A percentile compares a stretch with the other conserved stretches of the same genome.
Evolutionary conservation across 2,113 vertebrate genomes (phyloP).

Genomic region (Tinamus guttatus): DNA sequence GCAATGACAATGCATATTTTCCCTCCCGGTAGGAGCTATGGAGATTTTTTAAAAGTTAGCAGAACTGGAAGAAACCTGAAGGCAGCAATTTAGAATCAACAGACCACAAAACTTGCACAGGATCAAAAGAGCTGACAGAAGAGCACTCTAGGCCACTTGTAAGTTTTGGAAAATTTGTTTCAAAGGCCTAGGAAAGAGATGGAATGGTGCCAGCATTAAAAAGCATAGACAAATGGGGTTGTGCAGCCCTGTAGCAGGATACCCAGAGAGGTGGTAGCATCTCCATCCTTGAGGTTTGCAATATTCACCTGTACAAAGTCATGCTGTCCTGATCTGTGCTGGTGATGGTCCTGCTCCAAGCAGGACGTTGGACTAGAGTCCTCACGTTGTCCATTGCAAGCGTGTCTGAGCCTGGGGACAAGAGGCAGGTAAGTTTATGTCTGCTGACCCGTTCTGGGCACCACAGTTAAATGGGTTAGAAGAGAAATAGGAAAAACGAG

Average conservation of each 20-base stretch:
- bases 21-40: not conserved
- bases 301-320: not conserved
- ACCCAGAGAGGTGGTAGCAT: not conserved
- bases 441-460: not conserved
- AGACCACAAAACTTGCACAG: not conserved
- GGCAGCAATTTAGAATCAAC: not conserved
- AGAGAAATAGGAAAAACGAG: not conserved
- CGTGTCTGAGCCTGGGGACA: not conserved
- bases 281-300: not conserved
- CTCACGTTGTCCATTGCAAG: not conserved
- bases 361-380: not conserved
- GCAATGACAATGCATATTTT: not conserved
- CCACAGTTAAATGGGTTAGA: not conserved
- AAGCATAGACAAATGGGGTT: not conserved
- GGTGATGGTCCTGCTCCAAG: not conserved
- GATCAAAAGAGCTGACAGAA: not conserved
- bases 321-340: not conserved
- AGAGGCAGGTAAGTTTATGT: not conserved
- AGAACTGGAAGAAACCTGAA: not conserved
- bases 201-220: not conserved
- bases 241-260: not conserved
- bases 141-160: not conserved
- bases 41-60: not conserved
- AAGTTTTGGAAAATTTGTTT: not conserved
- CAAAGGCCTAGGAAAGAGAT: not conserved